Conservation (phyloP, 2,797 vertebrate genomes). For the Parauchenoglanis ngamensis region DNA sequence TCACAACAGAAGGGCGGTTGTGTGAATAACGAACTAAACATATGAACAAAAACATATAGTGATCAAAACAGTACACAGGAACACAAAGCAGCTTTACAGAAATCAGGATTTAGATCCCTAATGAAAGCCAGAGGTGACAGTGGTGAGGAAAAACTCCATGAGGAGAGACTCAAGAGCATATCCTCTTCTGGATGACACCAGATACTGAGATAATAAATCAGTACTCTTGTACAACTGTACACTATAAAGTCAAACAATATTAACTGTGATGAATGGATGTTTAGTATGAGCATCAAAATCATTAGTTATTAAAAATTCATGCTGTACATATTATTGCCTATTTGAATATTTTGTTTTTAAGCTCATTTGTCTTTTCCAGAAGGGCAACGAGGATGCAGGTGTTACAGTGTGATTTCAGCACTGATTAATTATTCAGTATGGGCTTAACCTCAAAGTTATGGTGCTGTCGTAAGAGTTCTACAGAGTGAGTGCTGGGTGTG, state of each 20-base stretch:
- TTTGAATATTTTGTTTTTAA: not conserved
- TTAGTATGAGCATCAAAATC: not conserved
- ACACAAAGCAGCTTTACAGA: constrained; percentile 11
- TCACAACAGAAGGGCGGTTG: not conserved
- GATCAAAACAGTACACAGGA: not conserved
- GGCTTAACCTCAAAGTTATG: constrained; percentile 39
- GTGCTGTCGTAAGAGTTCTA: constrained; percentile 20
- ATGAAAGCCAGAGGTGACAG: not conserved
- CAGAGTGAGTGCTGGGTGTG: constrained; percentile 11
- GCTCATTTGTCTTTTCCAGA: not conserved
- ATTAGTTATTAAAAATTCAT: constrained; percentile 18
- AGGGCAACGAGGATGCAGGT: constrained; percentile 4
- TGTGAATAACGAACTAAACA: not conserved
- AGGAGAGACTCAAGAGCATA: not conserved
- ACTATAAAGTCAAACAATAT: not conserved
- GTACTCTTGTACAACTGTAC: not conserved
- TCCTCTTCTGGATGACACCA: not conserved
- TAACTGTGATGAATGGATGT: not conserved
- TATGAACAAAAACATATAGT: not conserved
- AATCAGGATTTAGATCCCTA: not conserved
- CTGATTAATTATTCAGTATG: constrained; percentile 44
- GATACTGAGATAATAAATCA: not conserved
- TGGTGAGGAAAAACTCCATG: not conserved
- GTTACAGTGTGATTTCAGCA: constrained; percentile 25
- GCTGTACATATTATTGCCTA: not conserved